Evolutionary conservation across 2,113 vertebrate genomes (phyloP).

Genomic region (Cyrtonyx montezumae): DNA sequence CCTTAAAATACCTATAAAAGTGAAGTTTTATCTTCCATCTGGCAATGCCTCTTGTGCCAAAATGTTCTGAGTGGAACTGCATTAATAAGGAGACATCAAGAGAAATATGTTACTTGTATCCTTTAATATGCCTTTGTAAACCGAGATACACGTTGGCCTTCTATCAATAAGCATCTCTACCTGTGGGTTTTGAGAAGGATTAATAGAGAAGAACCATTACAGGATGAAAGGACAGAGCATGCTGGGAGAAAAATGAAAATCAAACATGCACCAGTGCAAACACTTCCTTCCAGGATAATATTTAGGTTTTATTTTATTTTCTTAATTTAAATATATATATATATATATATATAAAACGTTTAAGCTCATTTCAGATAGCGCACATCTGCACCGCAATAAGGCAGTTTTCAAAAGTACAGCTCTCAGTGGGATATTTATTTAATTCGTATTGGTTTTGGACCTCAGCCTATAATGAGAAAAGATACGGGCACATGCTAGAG

Average conservation of each 20-base stretch:
- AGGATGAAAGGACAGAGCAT: conserved; percentile 76
- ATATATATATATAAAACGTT: conserved; percentile 55
- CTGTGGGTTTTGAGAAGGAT: conserved; percentile 78
- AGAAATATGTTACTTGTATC: conserved; percentile 76
- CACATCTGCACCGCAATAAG: conserved; percentile 76
- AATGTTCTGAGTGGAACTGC: conserved; percentile 74
- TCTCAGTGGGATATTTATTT: conserved; percentile 82
- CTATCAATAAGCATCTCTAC: conserved; percentile 80
- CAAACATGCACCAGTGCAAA: conserved; percentile 76
- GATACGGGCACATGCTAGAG: conserved; percentile 60
- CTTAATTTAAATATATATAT: conserved; percentile 59
- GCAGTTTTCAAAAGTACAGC: conserved; percentile 74
- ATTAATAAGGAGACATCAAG: conserved; percentile 80
- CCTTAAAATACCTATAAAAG: conserved; percentile 70
- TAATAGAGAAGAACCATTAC: conserved; percentile 77
- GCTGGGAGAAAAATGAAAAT: conserved; percentile 82
- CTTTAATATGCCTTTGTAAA: conserved; percentile 76
- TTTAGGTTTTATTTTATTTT: conserved; percentile 75
- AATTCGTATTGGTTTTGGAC: conserved; percentile 82
- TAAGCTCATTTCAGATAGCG: conserved; percentile 75
- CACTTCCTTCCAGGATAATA: conserved; percentile 79
- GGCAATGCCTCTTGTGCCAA: conserved; percentile 75
- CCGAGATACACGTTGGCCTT: conserved; percentile 63
- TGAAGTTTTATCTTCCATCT: conserved; percentile 80
- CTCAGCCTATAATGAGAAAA: conserved; percentile 78